Evolutionary conservation across 2,113 vertebrate genomes (phyloP).

Genomic region (Labeo catla): DNA sequence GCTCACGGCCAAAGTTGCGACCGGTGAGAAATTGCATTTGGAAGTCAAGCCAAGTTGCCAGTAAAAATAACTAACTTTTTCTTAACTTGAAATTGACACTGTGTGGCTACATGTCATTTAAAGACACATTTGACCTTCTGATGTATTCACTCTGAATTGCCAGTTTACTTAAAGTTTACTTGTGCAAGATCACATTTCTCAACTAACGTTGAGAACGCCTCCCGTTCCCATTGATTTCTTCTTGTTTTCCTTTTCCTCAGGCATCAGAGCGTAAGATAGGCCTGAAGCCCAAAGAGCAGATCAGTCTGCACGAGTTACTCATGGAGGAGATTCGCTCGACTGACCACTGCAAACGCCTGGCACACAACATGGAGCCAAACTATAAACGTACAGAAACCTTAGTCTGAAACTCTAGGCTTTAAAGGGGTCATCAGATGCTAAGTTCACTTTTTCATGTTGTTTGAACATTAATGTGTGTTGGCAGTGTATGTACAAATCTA

Average conservation of each 20-base stretch:
- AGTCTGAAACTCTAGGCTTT: too few species aligned
- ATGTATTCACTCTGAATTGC: too few species aligned
- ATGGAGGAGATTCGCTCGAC: constrained; percentile 61
- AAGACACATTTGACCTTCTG: too few species aligned
- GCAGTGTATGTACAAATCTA: too few species aligned
- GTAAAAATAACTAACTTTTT: too few species aligned
- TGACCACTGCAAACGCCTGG: constrained; percentile 50
- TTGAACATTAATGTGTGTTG: too few species aligned
- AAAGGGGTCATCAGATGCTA: too few species aligned
- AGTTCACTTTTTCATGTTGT: too few species aligned
- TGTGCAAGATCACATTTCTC: neutral
- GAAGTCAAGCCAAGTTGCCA: too few species aligned
- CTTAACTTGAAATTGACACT: neutral
- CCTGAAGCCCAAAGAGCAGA: constrained; percentile 45
- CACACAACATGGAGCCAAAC: neutral
- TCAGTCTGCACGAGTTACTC: constrained; percentile 58
- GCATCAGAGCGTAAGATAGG: constrained; percentile 51
- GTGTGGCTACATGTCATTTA: too few species aligned
- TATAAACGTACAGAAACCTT: constrained; percentile 32
- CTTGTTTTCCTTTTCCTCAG: constrained; percentile 36
- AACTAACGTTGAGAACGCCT: neutral
- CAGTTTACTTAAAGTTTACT: too few species aligned
- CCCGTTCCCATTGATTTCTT: too few species aligned
- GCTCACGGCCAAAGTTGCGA: constrained; percentile 49
- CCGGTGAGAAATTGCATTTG: constrained; percentile 49